Conservation (phyloP, 1,140 invertebrate genomes). For the Trichonephila clavata region DNA sequence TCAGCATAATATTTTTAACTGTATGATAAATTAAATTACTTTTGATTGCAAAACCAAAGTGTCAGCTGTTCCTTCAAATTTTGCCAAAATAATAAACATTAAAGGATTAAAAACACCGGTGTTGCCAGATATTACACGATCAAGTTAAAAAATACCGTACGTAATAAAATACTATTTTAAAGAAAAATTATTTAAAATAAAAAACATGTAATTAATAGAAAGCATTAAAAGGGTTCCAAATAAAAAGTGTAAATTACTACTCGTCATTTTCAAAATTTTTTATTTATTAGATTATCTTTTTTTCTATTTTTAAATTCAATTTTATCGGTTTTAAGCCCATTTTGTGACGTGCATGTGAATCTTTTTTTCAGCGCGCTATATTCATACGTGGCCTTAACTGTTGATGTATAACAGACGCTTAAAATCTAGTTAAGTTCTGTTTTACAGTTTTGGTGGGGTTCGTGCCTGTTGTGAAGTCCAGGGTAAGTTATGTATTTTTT, state of each 20-base stretch:
- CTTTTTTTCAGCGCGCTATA: conserved; percentile 36
- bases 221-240: not conserved
- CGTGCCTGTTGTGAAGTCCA: not conserved
- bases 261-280: not conserved
- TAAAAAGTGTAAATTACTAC: not conserved
- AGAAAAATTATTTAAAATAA: not conserved
- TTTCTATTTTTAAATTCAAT: not conserved
- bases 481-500: not conserved
- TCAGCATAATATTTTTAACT: not conserved
- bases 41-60: not conserved
- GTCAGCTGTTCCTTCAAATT: not conserved
- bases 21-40: not conserved
- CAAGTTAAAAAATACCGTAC: not conserved
- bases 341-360: not conserved
- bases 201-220: not conserved
- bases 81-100: not conserved
- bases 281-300: not conserved
- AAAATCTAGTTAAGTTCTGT: conserved; percentile 37
- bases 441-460: conserved; percentile 2
- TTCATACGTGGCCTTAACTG: conserved; percentile 58
- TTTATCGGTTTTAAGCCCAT: not conserved
- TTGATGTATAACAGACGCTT: conserved; percentile 51
- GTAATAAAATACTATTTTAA: not conserved
- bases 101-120: conserved; percentile 8
- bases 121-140: conserved; percentile 5